phyloP scores from a whole-genome alignment of 2,797 vertebrate species.

The Vireo griseus region DNA sequence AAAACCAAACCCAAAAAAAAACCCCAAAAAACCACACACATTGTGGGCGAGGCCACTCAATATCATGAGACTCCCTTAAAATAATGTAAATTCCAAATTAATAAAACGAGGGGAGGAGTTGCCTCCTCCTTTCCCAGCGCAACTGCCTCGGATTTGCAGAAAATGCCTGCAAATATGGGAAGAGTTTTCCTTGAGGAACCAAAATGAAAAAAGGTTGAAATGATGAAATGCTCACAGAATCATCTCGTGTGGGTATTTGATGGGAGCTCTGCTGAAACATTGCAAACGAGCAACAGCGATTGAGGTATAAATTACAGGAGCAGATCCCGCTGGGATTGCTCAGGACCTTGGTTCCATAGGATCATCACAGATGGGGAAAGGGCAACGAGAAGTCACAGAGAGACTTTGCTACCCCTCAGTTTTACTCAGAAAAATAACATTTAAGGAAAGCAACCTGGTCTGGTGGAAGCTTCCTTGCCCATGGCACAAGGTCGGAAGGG shows the following conservation, averaged over 20 bases:
- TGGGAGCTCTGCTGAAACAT: background rate
- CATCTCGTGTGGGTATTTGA: fast-evolving
- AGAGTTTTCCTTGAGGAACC: background rate
- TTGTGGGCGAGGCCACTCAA: constrained; percentile 53
- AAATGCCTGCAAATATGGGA: background rate
- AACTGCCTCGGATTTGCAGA: background rate
- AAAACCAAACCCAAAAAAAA: background rate
- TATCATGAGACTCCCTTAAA: constrained; percentile 41
- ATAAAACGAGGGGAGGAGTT: background rate
- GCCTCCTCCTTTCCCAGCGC: constrained; percentile 3
- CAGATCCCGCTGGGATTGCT: background rate
- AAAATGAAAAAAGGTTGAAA: background rate
- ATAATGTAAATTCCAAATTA: constrained; percentile 38
- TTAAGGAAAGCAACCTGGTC: background rate
- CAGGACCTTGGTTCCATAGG: background rate
- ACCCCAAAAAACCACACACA: constrained; percentile 59
- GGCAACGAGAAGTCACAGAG: fast-evolving
- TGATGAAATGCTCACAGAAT: background rate
- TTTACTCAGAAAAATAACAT: background rate
- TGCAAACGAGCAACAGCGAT: fast-evolving
- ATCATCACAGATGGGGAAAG: fast-evolving
- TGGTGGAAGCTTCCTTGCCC: background rate
- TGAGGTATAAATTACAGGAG: background rate
- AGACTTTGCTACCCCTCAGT: background rate
- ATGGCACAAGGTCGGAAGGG: fast-evolving